Conservation (phyloP, 53 echinoderm and acorn worm species). For the Paracentrotus lividus region DNA sequence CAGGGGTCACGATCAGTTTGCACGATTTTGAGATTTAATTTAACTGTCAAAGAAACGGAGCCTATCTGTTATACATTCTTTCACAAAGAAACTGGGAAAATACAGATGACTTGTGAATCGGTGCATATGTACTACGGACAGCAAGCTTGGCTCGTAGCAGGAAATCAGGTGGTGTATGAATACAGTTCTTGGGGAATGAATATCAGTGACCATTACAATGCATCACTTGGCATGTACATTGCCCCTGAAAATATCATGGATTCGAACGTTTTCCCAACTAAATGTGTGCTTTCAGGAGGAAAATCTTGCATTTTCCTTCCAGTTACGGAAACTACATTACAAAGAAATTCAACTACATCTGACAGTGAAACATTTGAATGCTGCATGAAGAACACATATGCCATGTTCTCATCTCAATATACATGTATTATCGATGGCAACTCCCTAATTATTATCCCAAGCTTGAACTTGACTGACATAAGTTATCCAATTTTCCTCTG, state of each 20-base stretch:
- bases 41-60: not conserved
- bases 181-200: not conserved
- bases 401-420: not conserved
- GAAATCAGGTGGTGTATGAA: not conserved
- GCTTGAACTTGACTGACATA: not conserved
- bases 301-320: not conserved
- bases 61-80: not conserved
- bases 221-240: not conserved
- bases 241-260: not conserved
- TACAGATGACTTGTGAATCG: conserved; percentile 7
- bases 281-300: not conserved
- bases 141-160: not conserved
- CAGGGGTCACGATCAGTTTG: not conserved
- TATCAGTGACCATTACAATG: not conserved
- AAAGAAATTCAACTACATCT: too few relatives aligned
- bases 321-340: not conserved
- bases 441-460: too few relatives aligned
- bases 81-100: not conserved
- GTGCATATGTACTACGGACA: not conserved
- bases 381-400: not conserved
- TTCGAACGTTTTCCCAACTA: not conserved
- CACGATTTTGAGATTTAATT: not conserved
- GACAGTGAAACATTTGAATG: not conserved
- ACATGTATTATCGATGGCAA: not conserved
- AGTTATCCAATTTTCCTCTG: not conserved